Evolutionary conservation across 2,113 vertebrate genomes (phyloP), one percentile per base, ranked within the genome.

Genomic region (Pseudorasbora parva): DNA sequence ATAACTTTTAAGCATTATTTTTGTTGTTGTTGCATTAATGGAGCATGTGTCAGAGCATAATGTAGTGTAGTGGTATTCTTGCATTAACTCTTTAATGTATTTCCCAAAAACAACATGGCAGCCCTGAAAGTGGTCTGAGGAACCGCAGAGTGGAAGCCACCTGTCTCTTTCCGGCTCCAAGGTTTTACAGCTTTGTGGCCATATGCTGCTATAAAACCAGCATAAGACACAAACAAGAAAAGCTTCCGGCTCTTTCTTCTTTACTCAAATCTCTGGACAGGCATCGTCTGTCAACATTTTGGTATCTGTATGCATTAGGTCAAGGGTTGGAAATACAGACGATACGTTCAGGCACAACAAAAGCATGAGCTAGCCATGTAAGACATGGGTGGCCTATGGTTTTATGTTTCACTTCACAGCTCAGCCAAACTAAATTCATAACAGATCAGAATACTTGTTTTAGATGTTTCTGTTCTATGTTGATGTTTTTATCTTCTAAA

Each of bases 151-250:
- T 25, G 30, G 47, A 78, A 76, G 76, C 91, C 86, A 91, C 90
- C 92, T 88, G 89, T 87, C 90, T 84, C 80, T 85, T 87, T 79
- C 51, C 15, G 86, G 86, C 88, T 87, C 86, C 83, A 86, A 87
- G 88, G 85, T 88, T 91, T 86, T 91, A 87, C 89, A 92, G 90
- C 90, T 90, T 90, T 87, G 89, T 86, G 86, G 86, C 90, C 91
- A 91, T 92, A 93, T 91, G 92, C 87, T 90, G 90, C 90, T 91
- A 86, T 91, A 88, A 90, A 89, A 91, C 89, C 88, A 83, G 54
- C 49, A 90, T 56, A 83, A 82, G 78, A 86, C 84, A 90, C 80
- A 57, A 84, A 86, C 75, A 86, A 83, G 84, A 87, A 89, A 85
- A 90, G 87, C 86, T 87, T 84, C 86, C 11, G 80, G 85, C 87